phyloP scores from a whole-genome alignment of 2,888 invertebrate genomes.

The Heliconius charithonia region DNA sequence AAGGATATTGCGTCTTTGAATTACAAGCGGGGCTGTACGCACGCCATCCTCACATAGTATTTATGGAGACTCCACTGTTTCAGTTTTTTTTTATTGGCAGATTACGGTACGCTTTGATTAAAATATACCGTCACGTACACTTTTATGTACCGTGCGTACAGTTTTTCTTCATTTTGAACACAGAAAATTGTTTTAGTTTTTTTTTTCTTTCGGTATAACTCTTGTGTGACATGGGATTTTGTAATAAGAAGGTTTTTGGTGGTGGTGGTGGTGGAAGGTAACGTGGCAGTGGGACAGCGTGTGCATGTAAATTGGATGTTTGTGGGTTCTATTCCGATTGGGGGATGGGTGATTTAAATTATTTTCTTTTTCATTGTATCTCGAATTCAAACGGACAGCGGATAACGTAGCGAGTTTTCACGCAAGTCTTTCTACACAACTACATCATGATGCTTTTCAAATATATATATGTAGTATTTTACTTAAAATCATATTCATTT shows the following conservation, averaged over 20 bases:
- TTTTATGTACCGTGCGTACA: conserved; percentile 3
- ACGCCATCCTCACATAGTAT: conserved; percentile 62
- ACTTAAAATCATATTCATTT: background rate
- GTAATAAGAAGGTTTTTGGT: background rate
- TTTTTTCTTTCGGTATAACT: background rate
- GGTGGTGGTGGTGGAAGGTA: background rate
- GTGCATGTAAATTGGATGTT: background rate
- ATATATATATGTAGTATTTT: background rate
- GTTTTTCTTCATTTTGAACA: conserved; percentile 6
- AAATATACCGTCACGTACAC: conserved; percentile 41
- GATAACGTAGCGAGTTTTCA: background rate
- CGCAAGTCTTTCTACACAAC: background rate
- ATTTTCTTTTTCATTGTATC: background rate
- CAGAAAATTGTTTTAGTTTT: background rate
- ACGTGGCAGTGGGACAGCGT: background rate
- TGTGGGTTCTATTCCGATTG: background rate
- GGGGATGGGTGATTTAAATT: background rate
- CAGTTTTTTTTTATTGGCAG: conserved; percentile 47
- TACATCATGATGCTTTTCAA: background rate
- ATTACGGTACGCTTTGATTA: conserved; percentile 43
- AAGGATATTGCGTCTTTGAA: conserved; percentile 55
- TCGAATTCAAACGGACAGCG: background rate
- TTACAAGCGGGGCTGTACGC: conserved; percentile 58
- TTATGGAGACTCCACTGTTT: conserved; percentile 51
- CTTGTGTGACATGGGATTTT: background rate